Evolutionary conservation across 2,888 invertebrate species (phyloP).

Genomic region (Sepiola atlantica): DNA sequence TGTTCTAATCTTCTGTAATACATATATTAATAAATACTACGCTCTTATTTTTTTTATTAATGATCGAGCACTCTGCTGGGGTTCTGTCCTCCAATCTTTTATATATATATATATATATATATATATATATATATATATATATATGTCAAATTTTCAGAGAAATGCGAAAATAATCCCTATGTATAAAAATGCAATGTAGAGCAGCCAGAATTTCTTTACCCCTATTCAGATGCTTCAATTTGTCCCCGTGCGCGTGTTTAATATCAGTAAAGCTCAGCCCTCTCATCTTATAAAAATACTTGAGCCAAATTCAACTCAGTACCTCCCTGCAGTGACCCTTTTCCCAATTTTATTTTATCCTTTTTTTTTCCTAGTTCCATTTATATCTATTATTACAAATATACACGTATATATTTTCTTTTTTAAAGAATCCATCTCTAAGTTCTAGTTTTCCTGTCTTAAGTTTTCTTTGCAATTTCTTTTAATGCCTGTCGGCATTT

Average conservation of each 20-base stretch:
- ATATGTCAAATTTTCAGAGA: too few relatives aligned
- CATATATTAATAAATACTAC: too few relatives aligned
- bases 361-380: background rate
- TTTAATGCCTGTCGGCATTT: slow-evolving; percentile 11
- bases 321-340: slow-evolving; percentile 19
- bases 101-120: background rate
- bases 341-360: background rate
- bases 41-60: too few relatives aligned
- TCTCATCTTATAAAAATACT: background rate
- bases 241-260: background rate
- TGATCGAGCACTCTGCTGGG: too few relatives aligned
- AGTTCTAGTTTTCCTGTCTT: background rate
- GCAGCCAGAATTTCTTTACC: too few relatives aligned
- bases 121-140: background rate
- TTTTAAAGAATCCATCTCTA: background rate
- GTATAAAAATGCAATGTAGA: background rate
- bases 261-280: background rate
- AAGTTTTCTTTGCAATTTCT: background rate
- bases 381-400: background rate
- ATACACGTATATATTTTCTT: background rate
- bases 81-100: too few relatives aligned
- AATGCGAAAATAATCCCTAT: background rate
- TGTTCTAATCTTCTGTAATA: too few relatives aligned
- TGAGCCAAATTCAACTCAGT: background rate
- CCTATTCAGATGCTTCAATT: background rate